Conservation (phyloP, 2,113 vertebrate species). For the Propithecus coquereli region DNA sequence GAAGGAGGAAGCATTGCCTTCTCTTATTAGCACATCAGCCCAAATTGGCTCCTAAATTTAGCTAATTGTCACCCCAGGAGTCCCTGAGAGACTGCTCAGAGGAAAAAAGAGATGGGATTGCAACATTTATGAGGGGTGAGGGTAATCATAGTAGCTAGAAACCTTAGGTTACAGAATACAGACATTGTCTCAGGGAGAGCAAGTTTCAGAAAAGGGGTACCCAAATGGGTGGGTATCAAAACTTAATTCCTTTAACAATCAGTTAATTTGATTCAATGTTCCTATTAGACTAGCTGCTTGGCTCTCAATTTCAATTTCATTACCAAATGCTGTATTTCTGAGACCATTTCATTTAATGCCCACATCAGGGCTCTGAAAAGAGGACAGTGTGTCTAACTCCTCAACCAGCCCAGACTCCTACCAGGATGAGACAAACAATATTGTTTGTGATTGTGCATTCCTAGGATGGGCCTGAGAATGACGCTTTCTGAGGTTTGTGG, state of each 20-base stretch:
- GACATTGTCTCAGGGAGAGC: background rate
- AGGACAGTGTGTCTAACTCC: background rate
- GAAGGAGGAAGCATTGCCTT: background rate
- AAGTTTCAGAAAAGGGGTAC: background rate
- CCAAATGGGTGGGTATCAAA: background rate
- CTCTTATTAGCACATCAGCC: background rate
- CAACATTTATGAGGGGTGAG: background rate
- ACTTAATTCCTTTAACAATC: background rate
- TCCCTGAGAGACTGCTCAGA: background rate
- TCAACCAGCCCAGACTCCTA: background rate
- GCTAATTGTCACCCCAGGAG: background rate
- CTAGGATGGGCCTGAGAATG: background rate
- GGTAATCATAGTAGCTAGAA: background rate
- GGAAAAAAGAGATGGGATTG: background rate
- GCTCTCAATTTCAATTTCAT: background rate
- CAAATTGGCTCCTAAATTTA: constrained; percentile 25
- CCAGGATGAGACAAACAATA: background rate
- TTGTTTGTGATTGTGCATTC: background rate
- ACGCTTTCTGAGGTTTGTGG: background rate
- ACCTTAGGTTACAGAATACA: background rate
- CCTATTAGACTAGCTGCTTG: background rate
- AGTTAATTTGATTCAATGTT: background rate
- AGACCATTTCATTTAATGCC: background rate
- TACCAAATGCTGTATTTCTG: background rate
- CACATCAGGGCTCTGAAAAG: background rate